These are phyloP conservation scores for Syrphus vitripennis DNA, from an alignment of 2,888 invertebrate species.

Conservation along the genomic window DNA sequence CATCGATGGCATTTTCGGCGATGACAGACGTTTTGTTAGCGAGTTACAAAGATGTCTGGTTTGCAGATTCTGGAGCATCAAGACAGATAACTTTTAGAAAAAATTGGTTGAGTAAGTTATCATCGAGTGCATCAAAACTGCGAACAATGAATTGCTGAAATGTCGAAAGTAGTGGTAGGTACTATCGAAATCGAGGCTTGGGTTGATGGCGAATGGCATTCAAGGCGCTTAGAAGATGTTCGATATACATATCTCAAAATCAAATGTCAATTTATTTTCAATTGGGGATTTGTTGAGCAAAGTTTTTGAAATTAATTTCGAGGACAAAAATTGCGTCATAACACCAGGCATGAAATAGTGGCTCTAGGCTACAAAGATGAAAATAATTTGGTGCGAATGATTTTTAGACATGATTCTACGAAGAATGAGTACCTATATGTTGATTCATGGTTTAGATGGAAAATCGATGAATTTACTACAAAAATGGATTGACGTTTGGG, in stretches of 20 bases:
- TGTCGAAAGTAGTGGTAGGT: background rate
- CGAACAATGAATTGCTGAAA: background rate
- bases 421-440: background rate
- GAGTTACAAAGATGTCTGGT: background rate
- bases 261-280: slow-evolving; percentile 8
- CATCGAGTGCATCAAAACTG: too few relatives aligned
- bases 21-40: background rate
- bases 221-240: background rate
- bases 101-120: background rate
- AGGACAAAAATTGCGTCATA: background rate
- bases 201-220: background rate
- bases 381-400: slow-evolving; percentile 4
- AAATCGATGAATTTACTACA: background rate
- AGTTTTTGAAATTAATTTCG: background rate
- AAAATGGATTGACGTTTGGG: background rate
- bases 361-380: background rate
- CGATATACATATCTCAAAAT: background rate
- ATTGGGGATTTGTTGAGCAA: background rate
- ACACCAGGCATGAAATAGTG: slow-evolving; percentile 18
- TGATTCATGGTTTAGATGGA: background rate
- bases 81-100: background rate
- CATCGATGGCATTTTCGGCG: background rate
- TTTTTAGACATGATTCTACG: background rate
- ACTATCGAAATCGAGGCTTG: background rate
- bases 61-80: background rate